These are phyloP conservation scores for Flabesymbios commensalis DNA, from an alignment of 2,888 invertebrate species.

Conservation along the genomic window DNA sequence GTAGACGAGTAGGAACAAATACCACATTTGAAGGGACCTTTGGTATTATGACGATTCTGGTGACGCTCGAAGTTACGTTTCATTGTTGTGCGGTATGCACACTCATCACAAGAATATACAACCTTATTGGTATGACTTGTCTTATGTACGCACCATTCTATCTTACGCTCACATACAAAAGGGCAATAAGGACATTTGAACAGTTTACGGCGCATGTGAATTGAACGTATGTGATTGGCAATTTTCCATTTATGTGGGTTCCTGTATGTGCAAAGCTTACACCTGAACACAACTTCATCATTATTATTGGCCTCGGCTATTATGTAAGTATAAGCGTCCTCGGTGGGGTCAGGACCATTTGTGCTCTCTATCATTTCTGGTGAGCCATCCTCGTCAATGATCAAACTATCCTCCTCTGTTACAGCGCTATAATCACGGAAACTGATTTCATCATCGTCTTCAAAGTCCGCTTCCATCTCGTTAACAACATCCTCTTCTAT, in stretches of 20 bases:
- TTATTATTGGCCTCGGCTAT: background rate
- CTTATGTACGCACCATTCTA: conserved; percentile 77
- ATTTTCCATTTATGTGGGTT: conserved; percentile 71
- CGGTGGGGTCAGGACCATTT: conserved; percentile 10
- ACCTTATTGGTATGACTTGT: conserved; percentile 41
- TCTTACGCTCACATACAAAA: conserved; percentile 81
- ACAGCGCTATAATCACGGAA: background rate
- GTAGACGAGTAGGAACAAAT: conserved; percentile 52
- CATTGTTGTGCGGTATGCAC: conserved; percentile 90
- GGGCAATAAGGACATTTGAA: conserved; percentile 65
- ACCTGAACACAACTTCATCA: conserved; percentile 60
- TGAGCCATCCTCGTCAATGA: no score
- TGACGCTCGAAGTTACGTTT: conserved; percentile 91
- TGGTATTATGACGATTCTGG: conserved; percentile 63
- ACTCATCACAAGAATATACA: conserved; percentile 80
- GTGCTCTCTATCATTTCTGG: no score
- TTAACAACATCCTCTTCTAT: background rate
- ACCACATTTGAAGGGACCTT: conserved; percentile 42
- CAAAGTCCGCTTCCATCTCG: background rate
- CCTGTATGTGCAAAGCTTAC: conserved; percentile 74
- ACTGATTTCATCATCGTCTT: background rate
- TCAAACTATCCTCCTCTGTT: no score
- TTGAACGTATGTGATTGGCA: conserved; percentile 73
- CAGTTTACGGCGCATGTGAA: conserved; percentile 78
- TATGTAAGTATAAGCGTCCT: conserved; percentile 4